A percentile compares a stretch with the other conserved stretches of the same genome.
Evolutionary conservation across 2,113 vertebrate species (phyloP).

Genomic region (Clarias gariepinus): DNA sequence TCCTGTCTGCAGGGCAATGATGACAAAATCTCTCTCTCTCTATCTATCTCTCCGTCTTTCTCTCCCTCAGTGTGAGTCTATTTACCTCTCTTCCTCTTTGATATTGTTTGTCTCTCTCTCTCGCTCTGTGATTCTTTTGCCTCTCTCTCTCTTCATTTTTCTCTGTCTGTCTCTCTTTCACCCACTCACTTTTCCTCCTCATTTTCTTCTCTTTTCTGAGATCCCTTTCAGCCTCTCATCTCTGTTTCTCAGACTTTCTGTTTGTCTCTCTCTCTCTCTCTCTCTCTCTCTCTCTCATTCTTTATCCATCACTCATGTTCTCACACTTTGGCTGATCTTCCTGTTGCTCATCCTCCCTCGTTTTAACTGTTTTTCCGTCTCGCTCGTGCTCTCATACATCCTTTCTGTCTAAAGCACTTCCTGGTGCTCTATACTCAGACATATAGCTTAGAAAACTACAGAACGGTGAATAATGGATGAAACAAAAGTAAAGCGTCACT

Average conservation of each 20-base stretch:
- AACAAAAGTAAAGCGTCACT: neutral
- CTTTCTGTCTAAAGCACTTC: conserved; percentile 1
- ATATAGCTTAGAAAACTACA: neutral
- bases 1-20: conserved; percentile 55
- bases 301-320: neutral
- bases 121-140: neutral
- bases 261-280: neutral
- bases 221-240: neutral
- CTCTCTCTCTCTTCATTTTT: neutral
- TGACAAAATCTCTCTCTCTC: neutral
- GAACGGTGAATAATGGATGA: neutral
- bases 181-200: neutral
- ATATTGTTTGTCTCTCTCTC: neutral
- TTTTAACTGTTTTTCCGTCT: neutral
- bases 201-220: neutral
- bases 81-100: neutral
- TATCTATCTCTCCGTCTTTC: neutral
- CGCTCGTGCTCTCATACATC: neutral
- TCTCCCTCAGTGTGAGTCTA: neutral
- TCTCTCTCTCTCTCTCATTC: neutral
- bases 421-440: neutral
- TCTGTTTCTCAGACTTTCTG: neutral
- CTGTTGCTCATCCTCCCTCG: neutral
- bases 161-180: neutral
- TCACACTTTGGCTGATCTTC: neutral